Conservation (phyloP, 2,888 invertebrate genomes). For the Drosophila parthenogenetica region DNA sequence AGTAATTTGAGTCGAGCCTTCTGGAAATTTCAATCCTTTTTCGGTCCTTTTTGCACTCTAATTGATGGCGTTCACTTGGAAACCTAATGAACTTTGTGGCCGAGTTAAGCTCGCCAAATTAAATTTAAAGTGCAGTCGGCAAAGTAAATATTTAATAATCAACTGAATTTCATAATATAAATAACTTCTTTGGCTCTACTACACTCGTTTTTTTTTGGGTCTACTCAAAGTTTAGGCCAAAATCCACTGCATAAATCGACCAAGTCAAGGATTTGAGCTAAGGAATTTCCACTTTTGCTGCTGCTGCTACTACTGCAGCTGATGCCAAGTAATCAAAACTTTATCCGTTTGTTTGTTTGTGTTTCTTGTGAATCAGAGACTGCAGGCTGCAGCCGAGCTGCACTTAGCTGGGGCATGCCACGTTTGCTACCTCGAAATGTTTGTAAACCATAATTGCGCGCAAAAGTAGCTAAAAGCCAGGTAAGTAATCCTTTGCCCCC, state of each 20-base stretch:
- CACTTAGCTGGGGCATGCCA: slow-evolving; percentile 24
- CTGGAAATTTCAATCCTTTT: slow-evolving; percentile 36
- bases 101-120: slow-evolving; percentile 59
- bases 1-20: slow-evolving; percentile 57
- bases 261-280: slow-evolving; percentile 42
- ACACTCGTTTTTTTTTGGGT: background rate
- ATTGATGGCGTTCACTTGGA: slow-evolving; percentile 58
- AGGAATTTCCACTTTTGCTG: slow-evolving; percentile 3
- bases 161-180: slow-evolving; percentile 45
- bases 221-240: background rate
- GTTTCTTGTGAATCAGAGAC: slow-evolving; percentile 63
- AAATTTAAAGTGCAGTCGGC: slow-evolving; percentile 60
- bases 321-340: slow-evolving; percentile 76
- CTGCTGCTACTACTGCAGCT: slow-evolving; percentile 39
- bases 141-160: slow-evolving; percentile 75
- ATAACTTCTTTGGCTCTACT: background rate
- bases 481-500: slow-evolving; percentile 4
- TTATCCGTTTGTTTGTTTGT: slow-evolving; percentile 53
- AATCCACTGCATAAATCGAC: slow-evolving; percentile 33
- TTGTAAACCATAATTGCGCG: slow-evolving; percentile 75
- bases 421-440: slow-evolving; percentile 42
- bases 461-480: slow-evolving; percentile 62
- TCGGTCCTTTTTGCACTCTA: slow-evolving; percentile 2
- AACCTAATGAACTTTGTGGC: slow-evolving; percentile 69
- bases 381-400: slow-evolving; percentile 46